Evolutionary conservation across 2,113 vertebrate genomes (phyloP).

Genomic region (Struthidea cinerea): DNA sequence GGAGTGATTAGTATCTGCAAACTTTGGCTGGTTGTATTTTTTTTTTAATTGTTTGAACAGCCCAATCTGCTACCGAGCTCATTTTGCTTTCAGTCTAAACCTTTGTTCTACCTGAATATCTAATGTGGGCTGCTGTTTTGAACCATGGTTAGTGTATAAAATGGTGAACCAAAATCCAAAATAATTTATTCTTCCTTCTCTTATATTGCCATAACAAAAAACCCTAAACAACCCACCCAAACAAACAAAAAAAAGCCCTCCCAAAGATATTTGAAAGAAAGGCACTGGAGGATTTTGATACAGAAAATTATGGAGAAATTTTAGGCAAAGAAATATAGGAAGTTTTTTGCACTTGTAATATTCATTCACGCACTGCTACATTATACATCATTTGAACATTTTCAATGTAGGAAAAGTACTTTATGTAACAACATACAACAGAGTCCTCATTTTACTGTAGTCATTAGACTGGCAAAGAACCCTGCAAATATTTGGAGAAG

Average conservation of each 20-base stretch:
- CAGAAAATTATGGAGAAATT: not conserved
- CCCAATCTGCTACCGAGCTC: not conserved
- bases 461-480: not conserved
- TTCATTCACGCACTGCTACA: not conserved
- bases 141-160: not conserved
- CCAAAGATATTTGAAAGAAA: not conserved
- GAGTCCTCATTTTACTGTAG: not conserved
- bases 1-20: not conserved
- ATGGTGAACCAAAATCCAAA: not conserved
- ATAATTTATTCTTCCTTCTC: not conserved
- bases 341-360: not conserved
- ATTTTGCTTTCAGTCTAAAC: not conserved
- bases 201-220: not conserved
- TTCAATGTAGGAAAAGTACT: not conserved
- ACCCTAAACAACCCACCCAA: not conserved
- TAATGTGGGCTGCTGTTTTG: not conserved
- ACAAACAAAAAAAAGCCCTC: not conserved
- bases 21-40: not conserved
- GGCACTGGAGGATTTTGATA: not conserved
- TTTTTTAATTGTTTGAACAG: not conserved
- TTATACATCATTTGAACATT: rapidly evolving
- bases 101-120: not conserved
- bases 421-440: not conserved
- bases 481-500: not conserved
- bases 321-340: not conserved